Evolutionary conservation across 2,888 invertebrate genomes (phyloP), one percentile per base, ranked within the genome.

Genomic region (Volucella zonaria): DNA sequence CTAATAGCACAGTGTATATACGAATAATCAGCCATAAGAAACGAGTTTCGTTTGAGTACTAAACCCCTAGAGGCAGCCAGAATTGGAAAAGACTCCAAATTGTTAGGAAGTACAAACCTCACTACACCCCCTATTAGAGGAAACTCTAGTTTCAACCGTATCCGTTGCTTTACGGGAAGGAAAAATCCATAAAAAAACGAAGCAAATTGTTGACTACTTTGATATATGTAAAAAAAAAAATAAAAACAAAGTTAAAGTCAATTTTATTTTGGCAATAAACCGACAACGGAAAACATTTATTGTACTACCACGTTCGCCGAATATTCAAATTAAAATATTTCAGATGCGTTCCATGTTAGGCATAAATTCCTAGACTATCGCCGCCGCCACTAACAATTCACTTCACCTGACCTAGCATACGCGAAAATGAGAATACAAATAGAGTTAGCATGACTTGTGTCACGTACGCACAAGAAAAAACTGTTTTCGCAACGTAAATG

Each of bases 391-490:
- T 40, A 70, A 70, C 40, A 54, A 67, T 61, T 47, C 10, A 47
- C 47, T 61, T 3, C 43, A 47, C 45, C 18, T 42, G 42, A 10
- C 23, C 67, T 54, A 54, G 47, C 52, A 45, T 45, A 31, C 4
- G 31, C 31, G 31, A 31, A 31, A 52, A 61, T 4, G n/a, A 14
- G 11, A 40, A 49, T 67, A 61, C 52, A 47, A 80, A 56, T 56
- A 62, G 38, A 31, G 43, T 42, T 58, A 47, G 76, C 76, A 64
- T 70, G 76, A 40, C 31, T n/a, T 12, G 12, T 38, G 52, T 76
- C 81, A 81, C 64, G 81, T 81, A 76, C 51, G 64, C 59, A 54
- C 45, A 23, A 23, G 40, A 38, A n/a, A 0, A 23, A 64, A 40
- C 52, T 58, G 15, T 15, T 11, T 11, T 71, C 18, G 56, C 40